Conservation (phyloP, 1,140 invertebrate genomes). For the Zaprionus lachaisei region DNA sequence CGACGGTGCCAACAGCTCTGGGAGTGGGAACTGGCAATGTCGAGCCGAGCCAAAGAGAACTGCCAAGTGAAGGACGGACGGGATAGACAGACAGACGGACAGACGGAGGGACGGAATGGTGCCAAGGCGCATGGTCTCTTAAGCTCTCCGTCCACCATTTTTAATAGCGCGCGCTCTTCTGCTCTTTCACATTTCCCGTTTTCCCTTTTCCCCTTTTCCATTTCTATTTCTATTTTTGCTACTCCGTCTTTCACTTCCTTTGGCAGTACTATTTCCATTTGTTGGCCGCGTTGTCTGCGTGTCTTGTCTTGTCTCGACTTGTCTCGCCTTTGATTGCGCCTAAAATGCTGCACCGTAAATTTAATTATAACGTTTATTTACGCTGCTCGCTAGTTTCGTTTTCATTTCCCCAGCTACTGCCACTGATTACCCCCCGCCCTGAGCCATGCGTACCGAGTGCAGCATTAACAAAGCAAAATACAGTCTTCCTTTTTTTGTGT, state of each 20-base stretch:
- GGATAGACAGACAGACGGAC: not conserved
- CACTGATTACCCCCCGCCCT: conserved; percentile 27
- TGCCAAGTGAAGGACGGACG: conserved; percentile 12
- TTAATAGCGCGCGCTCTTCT: conserved; percentile 29
- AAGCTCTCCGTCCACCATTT: conserved; percentile 38
- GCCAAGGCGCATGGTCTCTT: conserved; percentile 60
- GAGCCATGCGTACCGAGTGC: not conserved
- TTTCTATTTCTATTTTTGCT: conserved; percentile 12
- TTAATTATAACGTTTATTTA: conserved; percentile 77
- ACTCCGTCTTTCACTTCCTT: conserved; percentile 4
- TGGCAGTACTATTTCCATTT: conserved; percentile 18
- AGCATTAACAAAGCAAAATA: conserved; percentile 16
- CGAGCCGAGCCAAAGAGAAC: not conserved
- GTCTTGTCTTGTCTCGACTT: conserved; percentile 31
- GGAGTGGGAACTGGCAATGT: not conserved
- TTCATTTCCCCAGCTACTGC: conserved; percentile 13
- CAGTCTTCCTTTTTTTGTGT: conserved; percentile 3
- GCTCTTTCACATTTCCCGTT: not conserved
- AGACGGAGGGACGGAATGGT: conserved; percentile 44
- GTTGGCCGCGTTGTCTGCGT: conserved; percentile 9
- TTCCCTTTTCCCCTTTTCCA: not conserved
- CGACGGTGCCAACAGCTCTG: conserved; percentile 17
- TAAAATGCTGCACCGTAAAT: conserved; percentile 62
- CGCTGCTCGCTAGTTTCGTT: conserved; percentile 17
- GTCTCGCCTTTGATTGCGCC: conserved; percentile 60